Evolutionary conservation across 2,113 vertebrate species (phyloP), one percentile per base, ranked within the genome.

Genomic region (Pogonocichla stellata): DNA sequence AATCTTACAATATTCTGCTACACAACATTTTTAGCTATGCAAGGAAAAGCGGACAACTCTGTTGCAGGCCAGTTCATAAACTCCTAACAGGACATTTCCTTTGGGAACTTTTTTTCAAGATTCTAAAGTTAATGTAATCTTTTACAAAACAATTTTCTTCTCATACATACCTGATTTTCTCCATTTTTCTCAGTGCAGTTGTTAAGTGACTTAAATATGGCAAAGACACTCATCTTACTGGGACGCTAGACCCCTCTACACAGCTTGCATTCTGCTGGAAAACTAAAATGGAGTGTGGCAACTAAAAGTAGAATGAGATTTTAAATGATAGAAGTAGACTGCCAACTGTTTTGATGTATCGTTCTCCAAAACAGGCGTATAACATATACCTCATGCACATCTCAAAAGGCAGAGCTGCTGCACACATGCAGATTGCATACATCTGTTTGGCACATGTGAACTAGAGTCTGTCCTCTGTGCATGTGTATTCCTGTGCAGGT

Each of bases 391-490:
- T 97, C 77, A 94, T 93, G 97, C 94, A 93, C 86, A 95, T 95
- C 93, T 93, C 92, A 97, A 97, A 97, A 97, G 96, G 97, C 97
- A 97, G 96, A 97, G 96, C 97, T 95, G 94, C 97, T 98, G 97
- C 96, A 98, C 97, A 97, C 95, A 96, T 97, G 96, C 96, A 96
- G 95, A 96, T 62, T 96, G 94, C 66, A 95, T 78, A 92, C 75
- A 81, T 93, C 85, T 94, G 91, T 98, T 98, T 98, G 97, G 98
- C 98, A 98, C 97, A 64, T 17, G 80, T 95, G 89, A 98, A 95
- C 91, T 94, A 96, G 80, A 92, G 92, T 93, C 82, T 97, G 86
- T 97, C 56, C 87, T 95, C 87, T 97, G 90, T 84, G 90, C 96
- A 95, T 58, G 74, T 95, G 77, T 92, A 96, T 67, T 96, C 64